phyloP scores from a whole-genome alignment of 2,888 invertebrate species.

The Phorcus lineatus region DNA sequence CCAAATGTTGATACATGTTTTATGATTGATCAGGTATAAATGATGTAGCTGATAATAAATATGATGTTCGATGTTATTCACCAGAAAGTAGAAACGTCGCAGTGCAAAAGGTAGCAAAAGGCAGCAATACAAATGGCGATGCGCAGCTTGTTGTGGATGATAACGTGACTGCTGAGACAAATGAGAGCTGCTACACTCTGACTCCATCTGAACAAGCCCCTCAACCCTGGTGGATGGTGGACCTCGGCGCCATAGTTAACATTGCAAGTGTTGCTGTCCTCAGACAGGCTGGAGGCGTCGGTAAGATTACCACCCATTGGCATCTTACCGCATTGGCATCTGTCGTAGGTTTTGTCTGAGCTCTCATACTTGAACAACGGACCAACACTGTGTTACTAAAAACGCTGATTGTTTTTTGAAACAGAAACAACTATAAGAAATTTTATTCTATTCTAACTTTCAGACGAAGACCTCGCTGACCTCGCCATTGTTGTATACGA shows the following conservation, averaged over 20 bases:
- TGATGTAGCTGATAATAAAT: too few species aligned
- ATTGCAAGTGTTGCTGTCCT: background rate
- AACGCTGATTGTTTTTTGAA: too few species aligned
- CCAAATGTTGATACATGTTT: too few species aligned
- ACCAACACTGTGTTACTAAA: too few species aligned
- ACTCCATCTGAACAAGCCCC: too few species aligned
- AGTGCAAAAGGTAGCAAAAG: background rate
- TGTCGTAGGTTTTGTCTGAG: too few species aligned
- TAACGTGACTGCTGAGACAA: background rate
- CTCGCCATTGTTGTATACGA: background rate
- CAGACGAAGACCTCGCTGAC: background rate
- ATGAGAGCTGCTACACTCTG: background rate
- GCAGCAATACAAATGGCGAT: background rate
- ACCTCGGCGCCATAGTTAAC: background rate
- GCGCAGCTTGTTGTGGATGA: background rate
- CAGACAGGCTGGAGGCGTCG: background rate
- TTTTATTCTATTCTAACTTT: background rate
- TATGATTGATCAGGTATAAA: too few species aligned
- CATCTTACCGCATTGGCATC: too few species aligned
- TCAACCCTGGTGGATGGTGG: conserved; percentile 2
- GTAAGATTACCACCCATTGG: background rate
- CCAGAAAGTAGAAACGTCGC: background rate
- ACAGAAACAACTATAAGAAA: too few species aligned
- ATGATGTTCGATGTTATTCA: background rate
- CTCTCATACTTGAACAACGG: background rate